Evolutionary conservation across 2,888 invertebrate genomes (phyloP), one percentile per base, ranked within the genome.

Genomic region (Sericinus montela): DNA sequence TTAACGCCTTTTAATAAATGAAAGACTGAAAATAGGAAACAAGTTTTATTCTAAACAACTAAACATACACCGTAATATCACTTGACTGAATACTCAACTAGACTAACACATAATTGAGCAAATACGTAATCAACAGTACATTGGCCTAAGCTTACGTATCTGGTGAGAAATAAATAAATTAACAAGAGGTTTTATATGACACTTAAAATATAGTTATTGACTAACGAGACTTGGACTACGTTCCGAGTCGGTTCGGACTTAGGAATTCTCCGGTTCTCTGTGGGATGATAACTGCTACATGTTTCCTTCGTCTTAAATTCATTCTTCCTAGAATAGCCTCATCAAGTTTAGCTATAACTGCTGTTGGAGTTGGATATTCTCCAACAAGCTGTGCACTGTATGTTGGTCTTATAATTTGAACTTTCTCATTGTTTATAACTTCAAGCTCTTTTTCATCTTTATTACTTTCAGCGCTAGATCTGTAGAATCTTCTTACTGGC

Each of bases 61-160:
- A 83, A 73, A 81, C 81, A 87, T 86, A 87, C 87, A 86, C 87
- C 87, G 70, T 86, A 86, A 84, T 88, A 88, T 88, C 87, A 88
- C 87, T 84, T 87, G 87, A 86, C 87, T 87, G 83, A 80, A 73
- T 79, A 69, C 63, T 61, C 65, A 63, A 64, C 67, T 65, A 66
- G 56, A 62, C 66, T 71, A 70, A 62, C 68, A 63, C 66, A 67
- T 63, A 69, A 79, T 84, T 85, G 85, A 85, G 85, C 85, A 81
- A 75, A 79, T 71, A 80, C 75, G 72, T 65, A 60, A 65, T 52
- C 55, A 57, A 52, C 48, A 54, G 57, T 53, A 59, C 56, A 56
- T 55, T 54, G 51, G 52, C 50, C 56, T 53, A 53, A 49, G 52
- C 46, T 56, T 57, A 58, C 60, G 57, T 55, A 62, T 58, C 57